phyloP scores from a whole-genome alignment of 2,797 vertebrate species.

The Sebastes minor region DNA sequence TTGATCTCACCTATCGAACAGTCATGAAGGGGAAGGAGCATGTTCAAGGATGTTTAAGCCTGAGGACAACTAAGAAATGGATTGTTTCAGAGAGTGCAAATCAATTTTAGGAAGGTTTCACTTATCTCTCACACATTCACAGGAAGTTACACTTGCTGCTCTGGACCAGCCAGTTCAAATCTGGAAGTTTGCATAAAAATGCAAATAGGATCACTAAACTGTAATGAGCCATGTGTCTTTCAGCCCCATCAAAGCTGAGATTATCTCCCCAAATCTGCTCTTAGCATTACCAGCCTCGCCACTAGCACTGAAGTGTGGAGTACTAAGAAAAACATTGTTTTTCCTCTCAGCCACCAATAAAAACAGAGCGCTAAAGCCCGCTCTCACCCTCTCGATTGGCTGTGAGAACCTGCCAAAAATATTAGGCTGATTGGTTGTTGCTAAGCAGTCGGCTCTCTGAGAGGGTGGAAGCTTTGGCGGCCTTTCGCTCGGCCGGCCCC shows the following conservation, averaged over 20 bases:
- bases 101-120: constrained; percentile 56
- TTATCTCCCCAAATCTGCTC: constrained; percentile 68
- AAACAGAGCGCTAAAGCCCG: constrained; percentile 62
- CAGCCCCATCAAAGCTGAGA: constrained; percentile 65
- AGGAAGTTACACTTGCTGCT: background rate
- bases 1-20: constrained; percentile 51
- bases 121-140: constrained; percentile 15
- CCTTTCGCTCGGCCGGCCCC: constrained; percentile 39
- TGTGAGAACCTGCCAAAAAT: constrained; percentile 79
- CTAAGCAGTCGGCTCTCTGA: constrained; percentile 85
- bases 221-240: constrained; percentile 70
- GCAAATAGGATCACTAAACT: constrained; percentile 69
- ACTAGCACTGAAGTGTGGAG: constrained; percentile 27
- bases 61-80: constrained; percentile 27
- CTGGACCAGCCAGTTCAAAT: constrained; percentile 14
- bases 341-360: constrained; percentile 72
- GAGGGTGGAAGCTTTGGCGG: constrained; percentile 73
- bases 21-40: constrained; percentile 23
- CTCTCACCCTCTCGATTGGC: constrained; percentile 77
- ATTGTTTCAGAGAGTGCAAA: constrained; percentile 40
- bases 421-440: constrained; percentile 88
- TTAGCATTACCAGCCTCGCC: constrained; percentile 42
- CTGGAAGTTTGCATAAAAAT: constrained; percentile 59
- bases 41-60: constrained; percentile 55
- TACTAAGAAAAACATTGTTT: constrained; percentile 68